Conservation (phyloP, 2,888 invertebrate genomes). For the Leucophenga maculata region DNA sequence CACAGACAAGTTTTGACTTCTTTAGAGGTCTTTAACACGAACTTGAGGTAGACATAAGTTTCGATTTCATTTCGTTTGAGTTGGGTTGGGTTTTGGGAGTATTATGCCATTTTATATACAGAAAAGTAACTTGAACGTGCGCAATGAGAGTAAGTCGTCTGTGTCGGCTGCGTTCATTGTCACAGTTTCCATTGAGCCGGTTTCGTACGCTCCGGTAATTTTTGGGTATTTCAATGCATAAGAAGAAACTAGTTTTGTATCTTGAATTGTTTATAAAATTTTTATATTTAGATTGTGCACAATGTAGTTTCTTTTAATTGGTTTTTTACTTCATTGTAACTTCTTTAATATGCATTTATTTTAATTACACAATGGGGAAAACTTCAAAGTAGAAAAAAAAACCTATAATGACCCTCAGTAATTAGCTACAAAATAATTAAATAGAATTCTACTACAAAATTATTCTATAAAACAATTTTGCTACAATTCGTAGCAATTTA, state of each 20-base stretch:
- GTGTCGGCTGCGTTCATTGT: not conserved
- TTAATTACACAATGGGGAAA: conserved; percentile 1
- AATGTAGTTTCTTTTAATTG: not conserved
- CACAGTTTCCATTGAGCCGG: conserved; percentile 16
- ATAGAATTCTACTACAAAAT: too few species aligned
- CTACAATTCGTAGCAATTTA: not conserved
- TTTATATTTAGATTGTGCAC: not conserved
- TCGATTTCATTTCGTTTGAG: conserved; percentile 6
- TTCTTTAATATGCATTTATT: too few species aligned
- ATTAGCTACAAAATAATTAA: not conserved
- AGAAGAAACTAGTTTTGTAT: conserved; percentile 8
- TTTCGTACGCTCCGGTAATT: conserved; percentile 1
- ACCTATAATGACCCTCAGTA: not conserved
- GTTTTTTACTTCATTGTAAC: conserved; percentile 1
- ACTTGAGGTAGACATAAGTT: not conserved
- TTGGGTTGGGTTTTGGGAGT: not conserved
- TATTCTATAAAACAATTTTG: too few species aligned
- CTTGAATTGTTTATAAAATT: not conserved
- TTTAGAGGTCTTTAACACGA: conserved; percentile 18
- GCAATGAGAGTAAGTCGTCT: conserved; percentile 6
- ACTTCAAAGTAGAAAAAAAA: not conserved
- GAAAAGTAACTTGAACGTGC: too few species aligned
- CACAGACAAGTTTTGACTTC: not conserved
- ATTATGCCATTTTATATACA: not conserved
- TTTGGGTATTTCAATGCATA: conserved; percentile 8